These are phyloP conservation scores for Huso huso DNA, from an alignment of 2,797 vertebrate species.

Conservation along the genomic window DNA sequence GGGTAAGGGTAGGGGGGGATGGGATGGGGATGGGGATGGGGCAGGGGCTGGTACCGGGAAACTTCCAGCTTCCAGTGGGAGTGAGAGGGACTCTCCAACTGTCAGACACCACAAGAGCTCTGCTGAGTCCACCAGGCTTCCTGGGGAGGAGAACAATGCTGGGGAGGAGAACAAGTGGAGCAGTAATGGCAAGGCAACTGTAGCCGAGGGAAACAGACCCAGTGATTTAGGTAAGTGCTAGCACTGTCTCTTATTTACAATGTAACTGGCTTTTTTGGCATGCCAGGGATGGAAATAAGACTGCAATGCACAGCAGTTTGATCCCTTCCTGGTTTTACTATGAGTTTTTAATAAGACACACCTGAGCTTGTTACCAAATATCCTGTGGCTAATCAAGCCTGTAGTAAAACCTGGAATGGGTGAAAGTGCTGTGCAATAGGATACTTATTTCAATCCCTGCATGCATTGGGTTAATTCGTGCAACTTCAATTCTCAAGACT, in stretches of 20 bases:
- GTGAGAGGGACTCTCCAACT: slow-evolving; percentile 26
- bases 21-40: neutral
- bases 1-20: slow-evolving; percentile 7
- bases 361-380: neutral
- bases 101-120: slow-evolving; percentile 19
- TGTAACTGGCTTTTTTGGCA: neutral
- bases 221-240: slow-evolving; percentile 30
- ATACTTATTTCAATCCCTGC: too few relatives aligned
- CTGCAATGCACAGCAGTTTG: too few relatives aligned
- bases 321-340: too few relatives aligned
- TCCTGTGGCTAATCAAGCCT: neutral
- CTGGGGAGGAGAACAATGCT: neutral
- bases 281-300: neutral
- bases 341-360: too few relatives aligned
- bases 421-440: too few relatives aligned
- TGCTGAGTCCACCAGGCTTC: slow-evolving; percentile 20
- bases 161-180: slow-evolving; percentile 15
- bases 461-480: too few relatives aligned
- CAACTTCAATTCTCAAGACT: too few relatives aligned
- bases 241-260: neutral
- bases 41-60: slow-evolving; percentile 21
- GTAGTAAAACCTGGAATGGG: too few relatives aligned
- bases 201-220: slow-evolving; percentile 37
- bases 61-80: slow-evolving; percentile 29
- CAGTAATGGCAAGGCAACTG: slow-evolving; percentile 12